Evolutionary conservation across 2,797 vertebrate genomes (phyloP).

Genomic region (Sebastes steindachneri): DNA sequence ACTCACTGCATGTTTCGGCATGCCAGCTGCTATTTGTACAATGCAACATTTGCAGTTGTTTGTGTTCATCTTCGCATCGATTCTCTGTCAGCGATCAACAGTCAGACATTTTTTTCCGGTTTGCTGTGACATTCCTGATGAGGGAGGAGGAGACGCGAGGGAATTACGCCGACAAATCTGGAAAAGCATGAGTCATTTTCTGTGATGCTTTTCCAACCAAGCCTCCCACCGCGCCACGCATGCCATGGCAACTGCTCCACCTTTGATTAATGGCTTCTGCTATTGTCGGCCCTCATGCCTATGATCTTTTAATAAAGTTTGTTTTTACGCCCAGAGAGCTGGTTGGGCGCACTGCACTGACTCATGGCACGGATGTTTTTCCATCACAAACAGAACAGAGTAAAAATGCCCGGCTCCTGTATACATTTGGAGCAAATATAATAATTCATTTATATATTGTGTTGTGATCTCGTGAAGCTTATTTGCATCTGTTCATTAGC

Average conservation of each 20-base stretch:
- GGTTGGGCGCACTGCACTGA: constrained; percentile 31
- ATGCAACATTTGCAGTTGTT: constrained; percentile 19
- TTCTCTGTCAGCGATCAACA: constrained; percentile 23
- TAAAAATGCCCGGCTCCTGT: constrained; percentile 14
- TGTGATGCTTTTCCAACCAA: constrained; percentile 69
- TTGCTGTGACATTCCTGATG: constrained; percentile 64
- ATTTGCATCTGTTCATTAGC: not conserved
- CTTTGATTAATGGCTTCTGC: constrained; percentile 70
- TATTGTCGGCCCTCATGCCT: constrained; percentile 53
- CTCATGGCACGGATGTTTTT: constrained; percentile 32
- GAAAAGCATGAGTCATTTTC: constrained; percentile 66
- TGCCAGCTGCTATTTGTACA: not conserved
- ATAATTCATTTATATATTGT: not conserved
- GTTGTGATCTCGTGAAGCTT: not conserved
- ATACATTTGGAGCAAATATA: not conserved
- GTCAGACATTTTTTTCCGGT: constrained; percentile 25
- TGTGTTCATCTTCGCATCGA: constrained; percentile 29
- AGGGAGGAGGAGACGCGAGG: constrained; percentile 57
- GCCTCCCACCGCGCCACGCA: constrained; percentile 59
- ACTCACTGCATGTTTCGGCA: not conserved
- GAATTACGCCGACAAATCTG: constrained; percentile 58
- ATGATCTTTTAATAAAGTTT: constrained; percentile 76
- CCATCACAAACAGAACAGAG: constrained; percentile 16
- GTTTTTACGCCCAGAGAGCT: constrained; percentile 53
- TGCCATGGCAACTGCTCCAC: constrained; percentile 40